Evolutionary conservation across 2,113 vertebrate genomes (phyloP).

Genomic region (Donacobius atricapilla): DNA sequence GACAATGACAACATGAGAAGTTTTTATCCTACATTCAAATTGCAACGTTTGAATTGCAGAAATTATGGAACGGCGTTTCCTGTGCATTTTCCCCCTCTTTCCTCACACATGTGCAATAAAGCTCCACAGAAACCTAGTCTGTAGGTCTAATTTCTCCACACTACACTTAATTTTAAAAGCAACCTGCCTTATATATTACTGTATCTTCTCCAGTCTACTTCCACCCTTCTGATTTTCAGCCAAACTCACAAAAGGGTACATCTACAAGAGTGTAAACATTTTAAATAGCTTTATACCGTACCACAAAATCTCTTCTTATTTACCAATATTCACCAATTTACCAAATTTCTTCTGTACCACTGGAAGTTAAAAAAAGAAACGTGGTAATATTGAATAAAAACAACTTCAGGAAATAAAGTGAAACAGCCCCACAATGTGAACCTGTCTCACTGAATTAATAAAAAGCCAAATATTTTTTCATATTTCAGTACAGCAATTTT

Average conservation of each 20-base stretch:
- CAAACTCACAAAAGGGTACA: background rate
- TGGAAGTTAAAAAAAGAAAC: background rate
- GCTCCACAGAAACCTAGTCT: background rate
- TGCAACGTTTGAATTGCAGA: background rate
- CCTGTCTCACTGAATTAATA: background rate
- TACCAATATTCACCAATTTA: background rate
- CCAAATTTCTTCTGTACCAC: background rate
- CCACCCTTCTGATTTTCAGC: background rate
- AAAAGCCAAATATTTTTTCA: background rate
- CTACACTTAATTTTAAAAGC: background rate
- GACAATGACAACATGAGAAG: background rate
- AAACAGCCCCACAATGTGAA: background rate
- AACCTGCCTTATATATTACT: background rate
- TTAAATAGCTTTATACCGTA: background rate
- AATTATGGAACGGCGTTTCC: background rate
- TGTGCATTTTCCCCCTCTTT: background rate
- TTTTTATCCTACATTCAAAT: background rate
- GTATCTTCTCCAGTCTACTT: background rate
- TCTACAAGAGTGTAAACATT: background rate
- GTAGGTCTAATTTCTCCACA: background rate
- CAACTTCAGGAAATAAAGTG: background rate
- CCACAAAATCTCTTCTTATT: background rate
- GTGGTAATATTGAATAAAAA: background rate
- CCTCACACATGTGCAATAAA: background rate
- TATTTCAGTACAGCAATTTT: background rate